Evolutionary conservation across 2,888 invertebrate species (phyloP), one percentile per base, ranked within the genome.

Genomic region (Adineta ricciae): DNA sequence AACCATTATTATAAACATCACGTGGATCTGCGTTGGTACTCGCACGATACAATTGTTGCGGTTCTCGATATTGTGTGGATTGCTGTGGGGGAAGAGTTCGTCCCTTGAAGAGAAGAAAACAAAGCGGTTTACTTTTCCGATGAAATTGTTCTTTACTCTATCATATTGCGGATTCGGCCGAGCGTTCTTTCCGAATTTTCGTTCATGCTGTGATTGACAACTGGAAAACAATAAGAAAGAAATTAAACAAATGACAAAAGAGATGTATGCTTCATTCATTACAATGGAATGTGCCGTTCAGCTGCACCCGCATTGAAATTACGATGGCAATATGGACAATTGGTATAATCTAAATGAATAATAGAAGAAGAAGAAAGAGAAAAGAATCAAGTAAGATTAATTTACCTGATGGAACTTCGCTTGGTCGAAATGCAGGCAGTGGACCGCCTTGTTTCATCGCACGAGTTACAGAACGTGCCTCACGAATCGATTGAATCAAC

Each of bases 221-320:
- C 78, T 78, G n/a, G 41, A 78, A n/a, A n/a, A n/a, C n/a, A n/a
- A n/a, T n/a, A n/a, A n/a, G n/a, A n/a, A n/a, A n/a, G 16, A 21
- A 38, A 41, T 24, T 49, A 49, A 14, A 49, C n/a, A 50, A 16
- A 50, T 50, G 9, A 50, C 11, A 19, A 50, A 2, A 16, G 19
- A 50, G 19, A 50, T n/a, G n/a, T n/a, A n/a, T n/a, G n/a, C n/a
- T n/a, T n/a, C n/a, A n/a, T n/a, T n/a, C n/a, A n/a, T 41, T 78
- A 78, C 78, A 96, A 97, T 87, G 95, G 94, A 85, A 97, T 95
- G 91, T 98, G 98, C 5, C 97, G 93, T 88, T 97, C 96, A 89
- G 94, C 97, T 0, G 97, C 96, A 88, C 94, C 94, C 85, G 93
- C 92, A 84, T 95, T 96, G 90, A 98, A 97, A 87, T 94, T 93